Percentiles rank a stretch among this genome's conserved stretches.
Evolutionary conservation across 2,888 invertebrate genomes (phyloP).

Genomic region (Eutolmus rufibarbis): DNA sequence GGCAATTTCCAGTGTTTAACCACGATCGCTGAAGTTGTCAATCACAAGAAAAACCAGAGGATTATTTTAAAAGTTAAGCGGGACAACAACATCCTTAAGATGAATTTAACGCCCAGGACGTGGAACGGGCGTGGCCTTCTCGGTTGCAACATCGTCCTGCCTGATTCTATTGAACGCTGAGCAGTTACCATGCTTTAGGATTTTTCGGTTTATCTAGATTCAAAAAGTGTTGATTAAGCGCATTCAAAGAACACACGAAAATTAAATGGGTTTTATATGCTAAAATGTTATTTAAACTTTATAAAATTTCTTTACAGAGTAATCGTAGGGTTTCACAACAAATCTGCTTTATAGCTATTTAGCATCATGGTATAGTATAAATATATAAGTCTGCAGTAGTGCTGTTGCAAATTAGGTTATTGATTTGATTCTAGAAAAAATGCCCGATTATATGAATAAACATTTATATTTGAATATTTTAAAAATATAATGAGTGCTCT

Average conservation of each 20-base stretch:
- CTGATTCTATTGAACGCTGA: slow-evolving; percentile 51
- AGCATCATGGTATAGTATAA: no score
- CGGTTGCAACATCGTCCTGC: slow-evolving; percentile 72
- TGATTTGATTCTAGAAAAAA: no score
- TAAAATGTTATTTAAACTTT: not conserved
- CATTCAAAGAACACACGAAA: not conserved
- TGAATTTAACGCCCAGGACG: slow-evolving; percentile 73
- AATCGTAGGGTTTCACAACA: no score
- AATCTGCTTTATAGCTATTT: no score
- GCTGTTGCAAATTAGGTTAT: no score
- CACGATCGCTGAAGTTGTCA: slow-evolving; percentile 75
- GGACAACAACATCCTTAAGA: slow-evolving; percentile 61
- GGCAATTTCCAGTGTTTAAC: slow-evolving; percentile 73
- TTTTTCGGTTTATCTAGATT: not conserved
- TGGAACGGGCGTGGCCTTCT: slow-evolving; percentile 83
- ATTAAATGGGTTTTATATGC: not conserved
- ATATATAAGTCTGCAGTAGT: no score
- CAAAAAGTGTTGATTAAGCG: no score
- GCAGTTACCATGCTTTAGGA: not conserved
- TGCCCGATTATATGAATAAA: not conserved
- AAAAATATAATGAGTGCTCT: not conserved
- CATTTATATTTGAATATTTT: not conserved
- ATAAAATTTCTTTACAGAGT: no score
- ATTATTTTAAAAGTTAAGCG: slow-evolving; percentile 67
- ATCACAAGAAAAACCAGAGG: slow-evolving; percentile 67